Conservation (phyloP, 2,797 vertebrate genomes). For the Alcedo atthis region DNA sequence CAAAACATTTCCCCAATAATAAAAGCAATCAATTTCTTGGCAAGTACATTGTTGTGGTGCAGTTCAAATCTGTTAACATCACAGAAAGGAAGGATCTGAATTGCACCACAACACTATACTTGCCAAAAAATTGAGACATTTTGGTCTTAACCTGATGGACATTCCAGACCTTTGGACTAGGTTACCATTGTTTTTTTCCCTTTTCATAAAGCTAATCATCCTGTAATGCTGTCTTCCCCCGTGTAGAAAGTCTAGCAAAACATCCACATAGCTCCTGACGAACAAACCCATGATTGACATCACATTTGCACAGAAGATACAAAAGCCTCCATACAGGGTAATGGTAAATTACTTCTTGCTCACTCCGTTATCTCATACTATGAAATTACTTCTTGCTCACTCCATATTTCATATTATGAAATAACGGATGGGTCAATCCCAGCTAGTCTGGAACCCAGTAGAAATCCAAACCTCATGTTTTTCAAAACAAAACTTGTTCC, state of each 20-base stretch:
- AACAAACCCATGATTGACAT: background rate
- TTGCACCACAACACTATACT: background rate
- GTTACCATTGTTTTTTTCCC: constrained; percentile 16
- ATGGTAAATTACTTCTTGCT: background rate
- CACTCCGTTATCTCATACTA: background rate
- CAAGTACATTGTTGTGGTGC: background rate
- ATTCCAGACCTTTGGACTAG: constrained; percentile 7
- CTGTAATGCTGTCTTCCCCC: background rate
- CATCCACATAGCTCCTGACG: background rate
- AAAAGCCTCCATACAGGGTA: background rate
- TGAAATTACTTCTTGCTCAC: background rate
- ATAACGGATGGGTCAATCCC: background rate
- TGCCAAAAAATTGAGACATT: constrained; percentile 55
- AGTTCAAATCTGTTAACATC: background rate
- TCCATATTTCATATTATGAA: background rate
- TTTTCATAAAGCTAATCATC: background rate
- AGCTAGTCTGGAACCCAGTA: background rate
- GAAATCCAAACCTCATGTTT: background rate
- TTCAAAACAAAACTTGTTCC: background rate
- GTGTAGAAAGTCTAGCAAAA: background rate
- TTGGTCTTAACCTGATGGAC: constrained; percentile 19
- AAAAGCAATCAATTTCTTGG: constrained; percentile 63
- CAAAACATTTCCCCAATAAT: constrained; percentile 69
- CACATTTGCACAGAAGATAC: background rate
- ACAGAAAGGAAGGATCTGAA: constrained; percentile 33